phyloP scores from a whole-genome alignment of 2,888 invertebrate genomes.

The Peribatodes rhomboidaria region DNA sequence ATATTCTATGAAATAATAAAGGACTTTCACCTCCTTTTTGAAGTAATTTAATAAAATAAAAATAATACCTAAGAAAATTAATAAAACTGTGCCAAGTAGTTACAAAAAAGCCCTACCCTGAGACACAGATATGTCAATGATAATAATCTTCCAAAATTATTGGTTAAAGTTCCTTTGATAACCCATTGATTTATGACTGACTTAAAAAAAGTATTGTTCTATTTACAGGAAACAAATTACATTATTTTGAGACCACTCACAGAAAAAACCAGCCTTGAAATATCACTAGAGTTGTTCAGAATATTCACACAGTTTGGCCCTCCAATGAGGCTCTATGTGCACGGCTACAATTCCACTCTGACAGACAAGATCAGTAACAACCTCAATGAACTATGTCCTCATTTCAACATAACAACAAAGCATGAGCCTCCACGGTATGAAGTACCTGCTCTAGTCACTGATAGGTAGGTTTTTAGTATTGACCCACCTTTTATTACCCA shows the following conservation, averaged over 20 bases:
- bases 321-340: not conserved
- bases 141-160: no score
- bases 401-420: not conserved
- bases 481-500: no score
- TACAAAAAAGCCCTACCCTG: no score
- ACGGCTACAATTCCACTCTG: not conserved
- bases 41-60: no score
- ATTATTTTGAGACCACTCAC: not conserved
- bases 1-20: no score
- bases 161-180: no score
- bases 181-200: no score
- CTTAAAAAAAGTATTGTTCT: no score
- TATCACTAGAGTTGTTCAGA: not conserved
- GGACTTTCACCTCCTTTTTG: no score
- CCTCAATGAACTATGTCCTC: not conserved
- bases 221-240: slow-evolving; percentile 3
- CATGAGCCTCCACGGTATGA: slow-evolving; percentile 1
- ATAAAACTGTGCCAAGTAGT: no score
- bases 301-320: slow-evolving; percentile 11
- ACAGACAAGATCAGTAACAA: not conserved
- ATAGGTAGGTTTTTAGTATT: not conserved
- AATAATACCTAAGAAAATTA: no score
- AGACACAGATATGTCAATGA: no score
- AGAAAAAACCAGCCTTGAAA: not conserved
- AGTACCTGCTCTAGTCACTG: not conserved